Base-by-base conservation (phyloP, 2,797 vertebrate species). In the Gallinago solitaria region DNA sequence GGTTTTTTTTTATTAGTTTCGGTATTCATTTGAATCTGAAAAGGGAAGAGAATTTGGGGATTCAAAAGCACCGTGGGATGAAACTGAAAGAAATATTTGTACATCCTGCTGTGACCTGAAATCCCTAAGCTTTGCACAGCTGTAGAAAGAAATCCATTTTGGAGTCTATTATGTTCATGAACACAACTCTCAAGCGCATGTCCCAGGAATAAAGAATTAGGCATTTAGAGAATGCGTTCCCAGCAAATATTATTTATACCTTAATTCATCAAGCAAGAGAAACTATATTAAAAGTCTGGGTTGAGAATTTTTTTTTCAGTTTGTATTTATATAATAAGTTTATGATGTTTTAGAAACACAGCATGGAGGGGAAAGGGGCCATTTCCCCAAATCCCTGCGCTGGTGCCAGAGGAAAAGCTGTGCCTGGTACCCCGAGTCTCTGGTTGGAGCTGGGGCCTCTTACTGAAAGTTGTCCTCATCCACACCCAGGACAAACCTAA, bases 401-500 rank as follows among this genome's bases (percentile, higher is more conserved):
- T 67, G 28, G 32, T 74, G 74, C 54, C 3, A 1, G 18, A 53
- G 41, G 47, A 83, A 78, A 61, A 53, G 19, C 64, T 80, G 43
- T 61, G 30, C 63, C 27, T 89, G 63, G 54, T 69, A 81, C 43
- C 37, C 35, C 0, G 0, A 69, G 35, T 28, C 51, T 79, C 79
- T 76, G 54, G 12, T 53, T 90, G 70, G 67, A 81, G 37, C 43
- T 83, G 82, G 64, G n/a, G n/a, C 75, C 65, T 94, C 89, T 80
- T 15, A 30, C 30, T 82, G 47, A 37, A 92, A 64, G 51, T 20
- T 84, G 81, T 79, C 79, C 89, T 94, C 39, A 77, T 90, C 59
- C 59, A 37, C 71, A 68, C 16, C 43, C n/a, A 54, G 65, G 64
- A 45, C 69, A 92, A 93, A 94, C 87, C 80, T 96, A 96, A 97